Percentiles rank a stretch among this genome's conserved stretches.
These are phyloP conservation scores for Hyalella azteca DNA, from an alignment of 2,888 invertebrate species.

Conservation along the genomic window DNA sequence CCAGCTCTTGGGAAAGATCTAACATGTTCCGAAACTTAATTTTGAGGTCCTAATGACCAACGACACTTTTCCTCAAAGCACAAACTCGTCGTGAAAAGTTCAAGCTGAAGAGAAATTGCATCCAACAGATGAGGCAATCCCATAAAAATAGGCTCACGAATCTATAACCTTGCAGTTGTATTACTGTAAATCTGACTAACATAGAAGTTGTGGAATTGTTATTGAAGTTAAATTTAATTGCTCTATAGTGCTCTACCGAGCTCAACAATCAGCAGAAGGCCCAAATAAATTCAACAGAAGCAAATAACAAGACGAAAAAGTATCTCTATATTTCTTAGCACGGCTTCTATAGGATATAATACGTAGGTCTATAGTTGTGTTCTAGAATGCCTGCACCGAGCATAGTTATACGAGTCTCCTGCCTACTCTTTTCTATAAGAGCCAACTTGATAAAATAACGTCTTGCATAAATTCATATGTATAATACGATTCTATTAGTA, in stretches of 20 bases:
- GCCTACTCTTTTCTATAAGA: neutral
- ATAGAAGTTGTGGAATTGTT: neutral
- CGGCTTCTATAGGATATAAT: neutral
- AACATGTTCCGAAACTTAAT: too few relatives aligned
- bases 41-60: too few relatives aligned
- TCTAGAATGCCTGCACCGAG: neutral
- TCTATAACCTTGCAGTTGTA: too few relatives aligned
- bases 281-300: neutral
- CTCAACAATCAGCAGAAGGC: neutral
- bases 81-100: too few relatives aligned
- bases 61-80: too few relatives aligned
- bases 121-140: too few relatives aligned
- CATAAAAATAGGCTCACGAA: too few relatives aligned
- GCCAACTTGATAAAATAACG: conserved; percentile 6
- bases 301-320: neutral
- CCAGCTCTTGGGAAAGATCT: too few relatives aligned
- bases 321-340: neutral
- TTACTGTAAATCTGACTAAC: too few relatives aligned
- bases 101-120: too few relatives aligned
- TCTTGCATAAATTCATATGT: conserved; percentile 24
- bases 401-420: neutral
- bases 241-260: neutral
- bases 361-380: neutral
- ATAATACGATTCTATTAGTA: conserved; percentile 21
- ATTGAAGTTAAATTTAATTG: neutral